Percentiles rank a stretch among this genome's conserved stretches.
Conservation (phyloP, 2,113 vertebrate species). For the Eupsittula cactorum region DNA sequence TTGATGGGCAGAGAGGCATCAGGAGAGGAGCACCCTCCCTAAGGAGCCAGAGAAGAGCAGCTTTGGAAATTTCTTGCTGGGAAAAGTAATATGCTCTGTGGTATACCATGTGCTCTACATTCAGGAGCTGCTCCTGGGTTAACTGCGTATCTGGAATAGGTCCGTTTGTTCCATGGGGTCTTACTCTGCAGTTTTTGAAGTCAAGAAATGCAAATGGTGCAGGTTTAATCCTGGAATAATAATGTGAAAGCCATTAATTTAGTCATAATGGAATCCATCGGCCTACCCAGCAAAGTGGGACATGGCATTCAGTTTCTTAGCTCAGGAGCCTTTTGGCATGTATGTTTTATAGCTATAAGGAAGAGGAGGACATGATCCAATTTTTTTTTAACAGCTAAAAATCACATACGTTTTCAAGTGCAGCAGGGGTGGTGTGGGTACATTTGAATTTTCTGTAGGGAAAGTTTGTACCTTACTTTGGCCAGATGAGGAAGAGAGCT, state of each 20-base stretch:
- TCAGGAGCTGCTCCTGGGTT: not conserved
- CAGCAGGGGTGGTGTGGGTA: rapidly evolving
- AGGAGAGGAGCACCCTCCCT: not conserved
- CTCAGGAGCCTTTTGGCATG: not conserved
- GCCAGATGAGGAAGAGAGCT: not conserved
- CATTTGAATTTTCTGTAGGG: not conserved
- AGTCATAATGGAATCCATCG: not conserved
- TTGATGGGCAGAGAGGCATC: not conserved
- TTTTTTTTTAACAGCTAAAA: not conserved
- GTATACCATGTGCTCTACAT: not conserved
- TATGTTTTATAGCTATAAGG: not conserved
- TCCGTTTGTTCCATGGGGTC: not conserved
- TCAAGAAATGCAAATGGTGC: not conserved
- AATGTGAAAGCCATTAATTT: not conserved
- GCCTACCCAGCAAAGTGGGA: not conserved
- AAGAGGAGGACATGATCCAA: rapidly evolving
- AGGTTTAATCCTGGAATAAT: not conserved
- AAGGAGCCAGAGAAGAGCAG: not conserved
- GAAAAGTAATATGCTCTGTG: not conserved
- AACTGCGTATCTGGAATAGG: not conserved
- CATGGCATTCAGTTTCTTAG: not conserved
- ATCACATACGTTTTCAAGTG: not conserved
- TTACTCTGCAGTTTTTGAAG: not conserved
- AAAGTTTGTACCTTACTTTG: not conserved
- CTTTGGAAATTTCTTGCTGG: not conserved